phyloP scores from a whole-genome alignment of 2,113 vertebrate genomes.

The Noturus placidus region DNA sequence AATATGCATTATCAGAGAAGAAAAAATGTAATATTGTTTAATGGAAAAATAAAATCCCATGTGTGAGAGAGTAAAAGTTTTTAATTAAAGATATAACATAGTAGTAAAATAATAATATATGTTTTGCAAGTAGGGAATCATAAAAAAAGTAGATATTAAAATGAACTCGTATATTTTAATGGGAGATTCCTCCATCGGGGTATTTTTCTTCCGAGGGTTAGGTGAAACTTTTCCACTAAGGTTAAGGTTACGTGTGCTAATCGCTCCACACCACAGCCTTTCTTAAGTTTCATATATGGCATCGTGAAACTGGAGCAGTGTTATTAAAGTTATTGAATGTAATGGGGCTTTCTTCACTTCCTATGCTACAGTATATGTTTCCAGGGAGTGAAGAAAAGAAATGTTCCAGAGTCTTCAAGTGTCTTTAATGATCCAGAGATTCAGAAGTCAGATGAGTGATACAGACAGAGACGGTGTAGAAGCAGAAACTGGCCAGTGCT shows the following conservation, averaged over 20 bases:
- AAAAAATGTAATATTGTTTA: neutral
- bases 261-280: neutral
- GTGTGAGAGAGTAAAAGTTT: conserved; percentile 4
- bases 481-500: neutral
- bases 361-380: conserved; percentile 8
- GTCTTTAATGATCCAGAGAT: conserved; percentile 25
- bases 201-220: neutral
- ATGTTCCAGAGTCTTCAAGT: conserved; percentile 43
- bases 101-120: neutral
- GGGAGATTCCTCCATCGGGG: neutral
- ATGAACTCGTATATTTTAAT: neutral
- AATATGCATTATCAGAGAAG: neutral
- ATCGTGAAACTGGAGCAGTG: conserved; percentile 21
- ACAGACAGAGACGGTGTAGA: neutral
- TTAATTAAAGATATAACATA: neutral
- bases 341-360: conserved; percentile 24
- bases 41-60: conserved; percentile 2
- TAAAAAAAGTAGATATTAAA: neutral
- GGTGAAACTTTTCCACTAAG: neutral
- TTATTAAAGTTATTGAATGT: conserved; percentile 17
- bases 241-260: neutral
- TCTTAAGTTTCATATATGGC: conserved; percentile 12
- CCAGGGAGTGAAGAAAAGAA: conserved; percentile 25
- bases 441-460: conserved; percentile 37
- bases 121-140: neutral